A percentile compares a stretch with the other conserved stretches of the same genome.
phyloP scores from a whole-genome alignment of 64 coral and sea anemone species.

The Dendronephthya gigantea region DNA sequence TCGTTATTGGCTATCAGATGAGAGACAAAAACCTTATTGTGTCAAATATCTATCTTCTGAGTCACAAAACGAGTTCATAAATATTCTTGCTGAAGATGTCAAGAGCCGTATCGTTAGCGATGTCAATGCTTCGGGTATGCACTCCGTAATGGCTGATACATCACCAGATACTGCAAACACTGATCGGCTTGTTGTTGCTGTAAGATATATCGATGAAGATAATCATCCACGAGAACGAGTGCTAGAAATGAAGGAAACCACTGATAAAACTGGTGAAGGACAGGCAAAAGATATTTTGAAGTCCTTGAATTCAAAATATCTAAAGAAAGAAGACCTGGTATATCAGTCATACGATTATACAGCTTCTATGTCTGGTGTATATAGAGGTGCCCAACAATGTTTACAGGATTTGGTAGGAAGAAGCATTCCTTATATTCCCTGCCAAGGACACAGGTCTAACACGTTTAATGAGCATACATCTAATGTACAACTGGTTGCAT shows the following conservation, averaged over 20 bases:
- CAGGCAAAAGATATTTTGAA: neutral
- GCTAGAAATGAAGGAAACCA: neutral
- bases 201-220: conserved; percentile 14
- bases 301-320: too few relatives aligned
- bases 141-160: neutral
- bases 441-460: neutral
- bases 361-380: neutral
- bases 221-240: conserved; percentile 11
- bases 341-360: neutral
- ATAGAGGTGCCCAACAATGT: neutral
- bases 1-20: conserved; percentile 2
- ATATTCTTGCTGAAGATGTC: neutral
- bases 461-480: neutral
- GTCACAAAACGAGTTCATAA: too few relatives aligned
- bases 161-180: conserved; percentile 6
- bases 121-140: neutral
- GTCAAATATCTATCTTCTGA: neutral
- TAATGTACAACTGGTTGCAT: neutral
- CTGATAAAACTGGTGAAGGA: neutral
- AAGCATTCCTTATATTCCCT: neutral
- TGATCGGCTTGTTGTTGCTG: conserved; percentile 22
- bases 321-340: neutral
- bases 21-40: too few relatives aligned
- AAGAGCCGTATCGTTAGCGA: neutral
- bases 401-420: neutral